Evolutionary conservation across 2,113 vertebrate species (phyloP).

Genomic region (Puntigrus tetrazona): DNA sequence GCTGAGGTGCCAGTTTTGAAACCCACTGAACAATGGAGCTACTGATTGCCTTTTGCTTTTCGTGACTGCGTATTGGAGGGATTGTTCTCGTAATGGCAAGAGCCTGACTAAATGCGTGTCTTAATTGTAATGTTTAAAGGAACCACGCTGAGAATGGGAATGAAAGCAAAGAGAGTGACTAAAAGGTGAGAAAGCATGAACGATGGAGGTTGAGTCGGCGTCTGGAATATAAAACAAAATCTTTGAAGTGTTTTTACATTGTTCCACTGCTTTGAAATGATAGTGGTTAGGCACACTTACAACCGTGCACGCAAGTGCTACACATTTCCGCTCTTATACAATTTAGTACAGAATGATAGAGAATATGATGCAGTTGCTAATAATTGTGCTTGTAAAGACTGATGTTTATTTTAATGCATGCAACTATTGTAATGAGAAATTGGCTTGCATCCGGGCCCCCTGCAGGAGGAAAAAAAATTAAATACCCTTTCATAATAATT

Average conservation of each 20-base stretch:
- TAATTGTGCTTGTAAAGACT: not conserved
- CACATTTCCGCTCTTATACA: not conserved
- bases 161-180: not conserved
- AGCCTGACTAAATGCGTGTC: slow-evolving; percentile 35
- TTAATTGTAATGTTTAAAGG: slow-evolving; percentile 46
- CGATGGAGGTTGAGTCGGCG: not conserved
- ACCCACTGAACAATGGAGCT: slow-evolving; percentile 63
- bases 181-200: slow-evolving; percentile 27
- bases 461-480: not conserved
- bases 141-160: slow-evolving; percentile 10
- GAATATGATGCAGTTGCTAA: not conserved
- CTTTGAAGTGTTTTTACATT: slow-evolving; percentile 1
- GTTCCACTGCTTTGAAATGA: not conserved
- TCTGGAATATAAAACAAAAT: slow-evolving; percentile 4
- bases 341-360: not conserved
- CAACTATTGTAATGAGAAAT: not conserved
- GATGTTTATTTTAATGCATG: not conserved
- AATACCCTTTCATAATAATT: not conserved
- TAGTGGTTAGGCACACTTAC: not conserved
- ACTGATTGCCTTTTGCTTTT: slow-evolving; percentile 60
- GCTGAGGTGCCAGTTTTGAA: slow-evolving; percentile 11
- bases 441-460: not conserved
- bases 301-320: not conserved
- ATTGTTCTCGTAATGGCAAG: slow-evolving; percentile 18
- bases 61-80: slow-evolving; percentile 21